Evolutionary conservation across 2,797 vertebrate species (phyloP), one percentile per base, ranked within the genome.

Genomic region (Crocodylus rhombifer): DNA sequence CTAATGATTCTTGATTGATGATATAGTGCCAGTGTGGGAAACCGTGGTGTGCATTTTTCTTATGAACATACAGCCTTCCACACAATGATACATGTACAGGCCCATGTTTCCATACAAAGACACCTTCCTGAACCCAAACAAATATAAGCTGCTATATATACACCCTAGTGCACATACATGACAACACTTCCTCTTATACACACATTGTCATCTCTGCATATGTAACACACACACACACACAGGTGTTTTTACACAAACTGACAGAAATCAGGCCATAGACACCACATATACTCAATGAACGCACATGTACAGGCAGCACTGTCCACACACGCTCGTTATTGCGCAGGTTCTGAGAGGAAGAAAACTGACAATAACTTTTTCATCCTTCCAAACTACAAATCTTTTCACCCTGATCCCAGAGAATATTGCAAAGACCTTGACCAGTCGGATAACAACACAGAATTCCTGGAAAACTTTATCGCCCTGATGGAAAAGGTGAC

Each of bases 371-470:
- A 88, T 96, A 62, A 90, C 95, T 97, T 97, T 97, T 97, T 95
- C 94, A 91, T 95, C 95, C 95, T 92, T 25, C 14, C 62, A 2
- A 96, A 97, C 89, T 1, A 77, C 93, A 95, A 96, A 94, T 93
- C 91, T 96, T 96, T 96, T 97, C 96, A 94, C 96, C 95, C 76
- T 95, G 92, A 94, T 95, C 97, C 91, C 97, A 99, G 99, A 99
- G 99, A 99, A 98, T 99, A 99, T 98, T 99, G 99, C 98, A 99
- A 99, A 98, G 99, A 99, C 92, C 98, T 99, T 97, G 99, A 99
- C 97, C 98, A 99, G 96, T 99, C 99, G 80, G 98, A 98, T 98
- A 99, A 99, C 98, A 99, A 99, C 98, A 99, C 99, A 0, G 99
- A 99, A 96, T 99, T 99, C 98, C 98, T 99, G 97, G 98, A 99